Conservation (phyloP, 2,113 vertebrate species). For the Ammodytes dubius region DNA sequence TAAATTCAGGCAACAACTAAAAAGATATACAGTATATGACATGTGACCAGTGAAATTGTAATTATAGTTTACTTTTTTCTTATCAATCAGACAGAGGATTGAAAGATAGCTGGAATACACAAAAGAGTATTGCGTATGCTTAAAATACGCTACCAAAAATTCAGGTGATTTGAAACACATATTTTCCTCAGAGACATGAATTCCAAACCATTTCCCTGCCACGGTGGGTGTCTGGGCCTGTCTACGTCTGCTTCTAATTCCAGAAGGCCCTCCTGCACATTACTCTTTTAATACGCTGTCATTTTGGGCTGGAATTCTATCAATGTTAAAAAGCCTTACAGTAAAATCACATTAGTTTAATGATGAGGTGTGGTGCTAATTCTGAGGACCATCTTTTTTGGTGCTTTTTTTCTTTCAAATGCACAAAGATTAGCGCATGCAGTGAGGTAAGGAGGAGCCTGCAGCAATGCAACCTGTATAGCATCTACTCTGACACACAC, state of each 20-base stretch:
- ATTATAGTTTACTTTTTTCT: neutral
- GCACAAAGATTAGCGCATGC: neutral
- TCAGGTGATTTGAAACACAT: slow-evolving; percentile 70
- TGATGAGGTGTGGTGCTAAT: neutral
- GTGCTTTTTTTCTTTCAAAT: slow-evolving; percentile 6
- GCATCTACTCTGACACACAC: neutral
- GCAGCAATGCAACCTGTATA: neutral
- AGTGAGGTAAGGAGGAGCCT: neutral
- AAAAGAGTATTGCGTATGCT: slow-evolving; percentile 18
- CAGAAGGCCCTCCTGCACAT: slow-evolving; percentile 82
- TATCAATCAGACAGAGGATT: neutral
- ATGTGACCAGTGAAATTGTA: neutral
- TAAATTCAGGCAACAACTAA: neutral
- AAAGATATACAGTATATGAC: neutral
- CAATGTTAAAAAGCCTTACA: neutral
- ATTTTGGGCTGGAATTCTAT: slow-evolving; percentile 12
- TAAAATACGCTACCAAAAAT: slow-evolving; percentile 63
- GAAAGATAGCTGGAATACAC: neutral
- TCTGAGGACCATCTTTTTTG: slow-evolving; percentile 11
- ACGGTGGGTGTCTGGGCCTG: slow-evolving; percentile 86
- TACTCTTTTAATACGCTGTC: slow-evolving; percentile 70
- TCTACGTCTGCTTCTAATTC: slow-evolving; percentile 80
- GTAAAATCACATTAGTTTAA: slow-evolving; percentile 12
- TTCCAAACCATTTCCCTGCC: slow-evolving; percentile 90
- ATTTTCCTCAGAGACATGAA: slow-evolving; percentile 89